A percentile compares a stretch with the other conserved stretches of the same genome.
phyloP scores from a whole-genome alignment of 2,113 vertebrate genomes.

The Nothocercus julius region DNA sequence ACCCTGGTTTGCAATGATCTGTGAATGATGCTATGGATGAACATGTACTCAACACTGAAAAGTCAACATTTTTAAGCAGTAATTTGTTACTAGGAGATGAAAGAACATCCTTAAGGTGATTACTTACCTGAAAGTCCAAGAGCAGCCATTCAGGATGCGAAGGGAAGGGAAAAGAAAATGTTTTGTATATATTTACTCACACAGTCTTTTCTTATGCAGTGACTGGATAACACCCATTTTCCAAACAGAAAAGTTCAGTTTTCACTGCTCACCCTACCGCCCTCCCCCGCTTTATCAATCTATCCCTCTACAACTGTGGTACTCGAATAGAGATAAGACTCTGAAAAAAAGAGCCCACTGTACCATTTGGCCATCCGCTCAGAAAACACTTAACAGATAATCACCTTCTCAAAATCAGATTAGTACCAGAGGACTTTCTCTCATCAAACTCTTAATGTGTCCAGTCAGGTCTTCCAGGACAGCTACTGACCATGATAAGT shows the following conservation, averaged over 20 bases:
- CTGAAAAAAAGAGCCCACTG: accelerated
- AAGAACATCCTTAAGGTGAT: background rate
- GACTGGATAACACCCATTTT: background rate
- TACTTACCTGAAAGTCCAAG: background rate
- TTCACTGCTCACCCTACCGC: background rate
- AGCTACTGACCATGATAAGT: background rate
- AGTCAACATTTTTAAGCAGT: background rate
- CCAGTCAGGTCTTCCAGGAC: background rate
- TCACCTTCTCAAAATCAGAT: background rate
- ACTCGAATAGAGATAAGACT: background rate
- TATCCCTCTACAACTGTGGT: background rate
- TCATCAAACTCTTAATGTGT: background rate
- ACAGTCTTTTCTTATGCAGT: background rate
- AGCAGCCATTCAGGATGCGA: background rate
- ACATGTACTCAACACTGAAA: background rate
- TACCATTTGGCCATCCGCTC: background rate
- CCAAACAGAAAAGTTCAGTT: background rate
- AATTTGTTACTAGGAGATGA: background rate
- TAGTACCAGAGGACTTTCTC: background rate
- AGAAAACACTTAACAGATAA: background rate
- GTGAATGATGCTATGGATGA: background rate
- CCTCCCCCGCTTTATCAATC: background rate
- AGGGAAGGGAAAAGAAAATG: background rate
- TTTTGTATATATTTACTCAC: background rate
- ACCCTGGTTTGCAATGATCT: too few relatives aligned